A percentile compares a stretch with the other conserved stretches of the same genome.
Evolutionary conservation across 2,888 invertebrate species (phyloP).

Genomic region (Dolichomitus sp.): DNA sequence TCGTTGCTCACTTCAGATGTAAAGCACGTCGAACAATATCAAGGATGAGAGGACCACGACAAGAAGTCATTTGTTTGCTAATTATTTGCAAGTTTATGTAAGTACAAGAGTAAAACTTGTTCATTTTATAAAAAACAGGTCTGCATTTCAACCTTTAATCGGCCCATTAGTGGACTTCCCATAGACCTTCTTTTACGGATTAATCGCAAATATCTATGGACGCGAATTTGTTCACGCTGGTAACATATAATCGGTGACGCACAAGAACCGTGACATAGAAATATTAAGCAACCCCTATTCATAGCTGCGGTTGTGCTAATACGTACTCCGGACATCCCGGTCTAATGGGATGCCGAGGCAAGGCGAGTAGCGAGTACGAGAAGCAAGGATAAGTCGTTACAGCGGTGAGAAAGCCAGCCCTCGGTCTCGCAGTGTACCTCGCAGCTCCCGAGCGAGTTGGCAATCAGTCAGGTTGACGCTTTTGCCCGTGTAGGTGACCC

Average conservation of each 20-base stretch:
- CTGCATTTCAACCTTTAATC: too few species aligned
- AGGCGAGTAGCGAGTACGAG: constrained; percentile 41
- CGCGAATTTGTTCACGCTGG: neutral
- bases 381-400: constrained; percentile 66
- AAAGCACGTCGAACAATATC: constrained; percentile 28
- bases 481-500: constrained; percentile 80
- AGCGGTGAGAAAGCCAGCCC: constrained; percentile 63
- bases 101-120: neutral
- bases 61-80: constrained; percentile 5
- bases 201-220: neutral
- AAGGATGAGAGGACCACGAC: neutral
- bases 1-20: constrained; percentile 16
- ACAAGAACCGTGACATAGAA: constrained; percentile 51
- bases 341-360: constrained; percentile 61
- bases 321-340: constrained; percentile 56
- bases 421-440: constrained; percentile 51
- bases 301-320: constrained; percentile 61
- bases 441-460: constrained; percentile 79
- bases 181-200: neutral
- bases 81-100: constrained; percentile 11
- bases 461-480: constrained; percentile 83
- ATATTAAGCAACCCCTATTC: constrained; percentile 61
- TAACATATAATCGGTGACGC: neutral
- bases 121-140: neutral
- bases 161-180: neutral